Base-by-base conservation (phyloP, 2,888 invertebrate genomes). In the Atrina japonica region DNA sequence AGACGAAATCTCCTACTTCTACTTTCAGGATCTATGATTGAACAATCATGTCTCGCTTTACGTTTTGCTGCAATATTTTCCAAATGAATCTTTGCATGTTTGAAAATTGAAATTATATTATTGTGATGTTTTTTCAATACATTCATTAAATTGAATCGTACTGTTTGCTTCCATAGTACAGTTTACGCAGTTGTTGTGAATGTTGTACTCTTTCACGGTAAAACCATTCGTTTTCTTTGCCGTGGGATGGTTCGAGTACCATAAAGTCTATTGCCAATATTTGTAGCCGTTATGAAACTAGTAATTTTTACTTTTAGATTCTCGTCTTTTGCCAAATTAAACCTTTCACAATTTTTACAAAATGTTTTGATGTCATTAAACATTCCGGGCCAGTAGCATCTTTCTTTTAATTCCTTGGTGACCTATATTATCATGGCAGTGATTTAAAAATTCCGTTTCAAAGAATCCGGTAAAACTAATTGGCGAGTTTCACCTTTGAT, bases 341-440 rank as follows among this genome's bases (percentile, higher is more conserved):
- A 77, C n/a, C 72, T 47, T 45, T 72, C 61, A 55, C 75, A 75
- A 11, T 53, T 25, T 30, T 53, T 53, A 11, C 68, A 63, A 58
- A 66, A 70, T 9, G 43, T 35, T 21, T 71, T 56, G n/a, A 76
- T 58, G 27, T 67, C 63, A 9, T 52, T 67, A 3, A 63, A 27
- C 68, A 77, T 70, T 11, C 76, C 73, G n/a, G 69, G 59, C 78
- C 73, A 78, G 49, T 73, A 78, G 68, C 73, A 76, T 43, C 78
- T 55, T 77, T 56, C 72, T 25, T 58, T 80, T 69, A 27, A 64
- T 56, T 23, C 70, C 74, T 55, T 76, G 76, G 63, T 79, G 77
- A 29, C 74, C 75, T 27, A 66, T n/a, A 18, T 25, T 30, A 53
- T 79, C 56, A 65, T 78, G 77, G 16, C 73, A 45, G 16, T 73